Evolutionary conservation across 2,888 invertebrate genomes (phyloP).

Genomic region (Stenurella melanura): DNA sequence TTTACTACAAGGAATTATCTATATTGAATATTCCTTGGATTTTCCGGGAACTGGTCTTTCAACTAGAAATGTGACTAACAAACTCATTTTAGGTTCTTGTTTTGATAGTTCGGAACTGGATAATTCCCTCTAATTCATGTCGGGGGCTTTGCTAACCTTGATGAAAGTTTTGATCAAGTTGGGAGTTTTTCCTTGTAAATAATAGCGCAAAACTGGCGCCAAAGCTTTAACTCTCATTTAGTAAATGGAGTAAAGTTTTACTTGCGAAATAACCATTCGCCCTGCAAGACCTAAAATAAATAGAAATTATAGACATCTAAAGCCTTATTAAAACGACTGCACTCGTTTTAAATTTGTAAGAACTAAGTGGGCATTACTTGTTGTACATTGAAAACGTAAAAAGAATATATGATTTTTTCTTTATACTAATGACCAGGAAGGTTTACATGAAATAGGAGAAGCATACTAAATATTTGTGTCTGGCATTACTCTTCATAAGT

Average conservation of each 20-base stretch:
- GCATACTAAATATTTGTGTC: no score
- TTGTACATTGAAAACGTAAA: no score
- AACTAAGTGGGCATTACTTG: no score
- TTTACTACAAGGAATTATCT: neutral
- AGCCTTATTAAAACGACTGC: neutral
- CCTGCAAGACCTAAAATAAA: neutral
- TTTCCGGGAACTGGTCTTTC: neutral
- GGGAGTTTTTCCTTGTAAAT: neutral
- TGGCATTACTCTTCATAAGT: no score
- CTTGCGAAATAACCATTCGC: neutral
- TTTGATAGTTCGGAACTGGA: slow-evolving; percentile 1
- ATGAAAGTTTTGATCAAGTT: neutral
- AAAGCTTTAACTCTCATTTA: slow-evolving; percentile 1
- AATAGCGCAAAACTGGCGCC: slow-evolving; percentile 1
- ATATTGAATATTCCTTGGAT: neutral
- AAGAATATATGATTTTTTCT: no score
- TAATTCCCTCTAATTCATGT: neutral
- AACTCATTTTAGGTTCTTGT: slow-evolving; percentile 2
- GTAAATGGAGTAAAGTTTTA: slow-evolving; percentile 4
- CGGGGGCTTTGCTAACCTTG: slow-evolving; percentile 1
- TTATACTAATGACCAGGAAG: no score
- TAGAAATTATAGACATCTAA: neutral
- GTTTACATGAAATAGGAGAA: no score
- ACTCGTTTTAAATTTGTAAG: neutral
- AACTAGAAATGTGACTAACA: neutral